A percentile compares a stretch with the other conserved stretches of the same genome.
Conservation (phyloP, 2,113 vertebrate genomes). For the Etia nguti region DNA sequence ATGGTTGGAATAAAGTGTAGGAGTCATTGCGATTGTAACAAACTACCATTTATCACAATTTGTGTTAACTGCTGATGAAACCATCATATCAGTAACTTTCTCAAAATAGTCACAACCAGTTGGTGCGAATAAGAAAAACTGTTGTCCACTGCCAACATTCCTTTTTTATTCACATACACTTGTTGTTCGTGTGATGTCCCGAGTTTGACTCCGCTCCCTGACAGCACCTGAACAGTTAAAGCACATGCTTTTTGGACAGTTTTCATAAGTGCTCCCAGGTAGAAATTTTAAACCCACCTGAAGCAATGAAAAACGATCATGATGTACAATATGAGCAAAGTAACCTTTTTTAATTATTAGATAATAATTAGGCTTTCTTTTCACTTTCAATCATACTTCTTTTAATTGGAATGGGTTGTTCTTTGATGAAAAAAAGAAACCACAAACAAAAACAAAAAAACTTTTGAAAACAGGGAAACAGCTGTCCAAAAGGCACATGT, state of each 20-base stretch:
- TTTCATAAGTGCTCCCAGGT: not conserved
- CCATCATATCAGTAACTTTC: not conserved
- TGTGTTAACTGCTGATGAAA: not conserved
- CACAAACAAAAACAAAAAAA: not conserved
- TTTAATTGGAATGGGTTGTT: not conserved
- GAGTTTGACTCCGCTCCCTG: not conserved
- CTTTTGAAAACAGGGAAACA: not conserved
- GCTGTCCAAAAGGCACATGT: not conserved
- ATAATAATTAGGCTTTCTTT: not conserved
- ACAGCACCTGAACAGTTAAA: not conserved
- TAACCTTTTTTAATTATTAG: fast-evolving
- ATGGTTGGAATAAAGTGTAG: not conserved
- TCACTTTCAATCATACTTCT: not conserved
- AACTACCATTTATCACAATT: not conserved
- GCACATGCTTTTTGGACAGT: not conserved
- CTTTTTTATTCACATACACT: not conserved
- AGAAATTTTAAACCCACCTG: not conserved
- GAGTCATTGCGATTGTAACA: not conserved
- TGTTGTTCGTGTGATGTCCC: not conserved
- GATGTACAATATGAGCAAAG: not conserved
- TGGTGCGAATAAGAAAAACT: not conserved
- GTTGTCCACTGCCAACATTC: not conserved
- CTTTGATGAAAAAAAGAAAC: not conserved
- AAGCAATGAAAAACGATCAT: not conserved
- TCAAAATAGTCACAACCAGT: not conserved